Base-by-base conservation (phyloP, 2,113 vertebrate genomes). In the Oreochromis niloticus region DNA sequence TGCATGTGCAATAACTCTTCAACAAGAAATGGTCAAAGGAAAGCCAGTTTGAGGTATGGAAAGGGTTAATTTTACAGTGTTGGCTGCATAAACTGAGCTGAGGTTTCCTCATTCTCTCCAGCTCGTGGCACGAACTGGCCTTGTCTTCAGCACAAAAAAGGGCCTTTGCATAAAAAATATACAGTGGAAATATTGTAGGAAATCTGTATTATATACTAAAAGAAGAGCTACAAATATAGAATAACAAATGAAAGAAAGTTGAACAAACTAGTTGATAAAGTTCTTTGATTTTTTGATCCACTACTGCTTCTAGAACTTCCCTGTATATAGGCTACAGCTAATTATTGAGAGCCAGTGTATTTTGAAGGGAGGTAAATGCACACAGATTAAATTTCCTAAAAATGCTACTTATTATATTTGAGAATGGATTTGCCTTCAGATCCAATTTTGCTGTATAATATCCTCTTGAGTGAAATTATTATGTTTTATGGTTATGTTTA, bases 1-100 rank as follows among this genome's bases (percentile, higher is more conserved):
- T 52, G 10, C 71, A 32, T 48, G 73, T 59, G 46, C 75, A 87
- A 16, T 83, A 68, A 41, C 50, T 82, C 32, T 66, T 82, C 34
- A 75, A 6, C 6, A 13, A 79, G 9, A 48, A n/a, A 13, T 41
- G 56, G 22, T 75, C 66, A 87, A 39, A 9, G 52, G n/a, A 87
- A 81, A 30, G 5, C 68, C 57, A 80, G 85, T 81, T 84, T 52
- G 41, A 24, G 41, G 34, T 46, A n/a, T 36, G 11, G 22, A 24
- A 91, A 88, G 86, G 43, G 90, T 92, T 93, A 79, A 90, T 85
- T 85, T 87, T 81, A 83, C 34, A 85, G 39, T 56, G 84, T 86
- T 22, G 24, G 56, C 61, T 63, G 50, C 22, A 61, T 81, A 16
- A 5, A 80, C 75, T 57, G 63, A 88, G 80, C 68, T 54, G 63